phyloP scores from a whole-genome alignment of 2,113 vertebrate genomes.

The Diadophis punctatus region DNA sequence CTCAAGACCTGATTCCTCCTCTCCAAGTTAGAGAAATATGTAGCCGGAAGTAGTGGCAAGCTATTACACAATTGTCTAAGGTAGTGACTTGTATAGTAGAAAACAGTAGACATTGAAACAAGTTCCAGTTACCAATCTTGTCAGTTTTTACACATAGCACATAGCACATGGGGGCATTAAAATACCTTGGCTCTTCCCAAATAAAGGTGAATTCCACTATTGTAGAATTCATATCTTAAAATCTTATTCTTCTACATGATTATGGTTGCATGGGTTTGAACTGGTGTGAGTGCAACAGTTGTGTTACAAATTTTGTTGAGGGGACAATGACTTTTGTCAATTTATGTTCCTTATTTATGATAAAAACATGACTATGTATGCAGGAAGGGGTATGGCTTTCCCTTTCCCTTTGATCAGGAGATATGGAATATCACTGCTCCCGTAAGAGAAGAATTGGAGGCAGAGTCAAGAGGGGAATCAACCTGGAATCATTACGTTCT shows the following conservation, averaged over 20 bases:
- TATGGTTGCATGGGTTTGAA: background rate
- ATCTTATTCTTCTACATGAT: background rate
- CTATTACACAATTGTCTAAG: background rate
- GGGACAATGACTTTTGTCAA: background rate
- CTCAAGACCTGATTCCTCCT: background rate
- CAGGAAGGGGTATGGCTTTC: background rate
- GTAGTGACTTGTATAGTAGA: background rate
- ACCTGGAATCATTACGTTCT: background rate
- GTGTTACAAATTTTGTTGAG: background rate
- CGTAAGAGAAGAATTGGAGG: background rate
- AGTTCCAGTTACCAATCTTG: background rate
- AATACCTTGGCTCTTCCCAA: background rate
- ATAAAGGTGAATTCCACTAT: background rate
- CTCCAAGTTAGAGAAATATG: background rate
- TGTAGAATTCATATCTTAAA: background rate
- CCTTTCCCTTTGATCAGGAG: background rate
- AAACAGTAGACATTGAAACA: background rate
- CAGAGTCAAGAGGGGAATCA: background rate
- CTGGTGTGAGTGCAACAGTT: background rate
- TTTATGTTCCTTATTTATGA: background rate
- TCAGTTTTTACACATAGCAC: background rate
- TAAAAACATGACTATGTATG: background rate
- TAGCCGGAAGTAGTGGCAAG: background rate
- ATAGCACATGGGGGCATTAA: background rate
- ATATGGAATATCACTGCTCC: background rate